Conservation (phyloP, 2,888 invertebrate species). For the Globia sparganii region DNA sequence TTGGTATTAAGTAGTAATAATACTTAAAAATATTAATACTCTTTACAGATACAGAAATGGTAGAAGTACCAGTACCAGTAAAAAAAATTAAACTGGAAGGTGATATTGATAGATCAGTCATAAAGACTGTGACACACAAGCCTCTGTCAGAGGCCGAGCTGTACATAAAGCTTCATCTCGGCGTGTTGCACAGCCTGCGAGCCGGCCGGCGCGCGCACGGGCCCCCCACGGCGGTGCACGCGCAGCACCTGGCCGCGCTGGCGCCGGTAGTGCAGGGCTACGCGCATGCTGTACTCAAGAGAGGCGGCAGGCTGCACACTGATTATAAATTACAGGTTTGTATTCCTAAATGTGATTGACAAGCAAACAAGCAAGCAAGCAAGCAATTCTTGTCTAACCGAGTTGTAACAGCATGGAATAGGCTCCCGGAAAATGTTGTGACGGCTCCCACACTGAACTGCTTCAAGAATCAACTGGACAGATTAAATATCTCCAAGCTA, state of each 20-base stretch:
- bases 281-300: slow-evolving; percentile 78
- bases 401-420: too few species aligned
- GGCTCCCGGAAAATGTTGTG: too few species aligned
- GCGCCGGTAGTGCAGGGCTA: slow-evolving; percentile 86
- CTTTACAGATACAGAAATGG: slow-evolving; percentile 82
- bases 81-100: slow-evolving; percentile 86
- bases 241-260: slow-evolving; percentile 91
- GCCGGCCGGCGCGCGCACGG: slow-evolving; percentile 86
- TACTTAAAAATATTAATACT: not conserved
- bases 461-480: too few species aligned
- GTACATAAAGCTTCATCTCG: slow-evolving; percentile 93
- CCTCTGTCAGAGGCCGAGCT: slow-evolving; percentile 81
- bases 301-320: slow-evolving; percentile 79
- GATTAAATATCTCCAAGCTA: too few species aligned
- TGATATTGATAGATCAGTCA: slow-evolving; percentile 72
- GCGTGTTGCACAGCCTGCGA: slow-evolving; percentile 92
- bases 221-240: slow-evolving; percentile 91
- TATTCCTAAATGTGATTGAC: not conserved
- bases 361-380: too few species aligned
- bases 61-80: slow-evolving; percentile 77
- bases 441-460: too few species aligned
- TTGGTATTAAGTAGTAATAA: not conserved
- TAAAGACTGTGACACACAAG: slow-evolving; percentile 74
- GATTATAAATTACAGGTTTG: slow-evolving; percentile 85
- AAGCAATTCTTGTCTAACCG: too few species aligned